Evolutionary conservation across 2,888 invertebrate genomes (phyloP), one percentile per base, ranked within the genome.

Genomic region (Synanthedon myopaeformis): DNA sequence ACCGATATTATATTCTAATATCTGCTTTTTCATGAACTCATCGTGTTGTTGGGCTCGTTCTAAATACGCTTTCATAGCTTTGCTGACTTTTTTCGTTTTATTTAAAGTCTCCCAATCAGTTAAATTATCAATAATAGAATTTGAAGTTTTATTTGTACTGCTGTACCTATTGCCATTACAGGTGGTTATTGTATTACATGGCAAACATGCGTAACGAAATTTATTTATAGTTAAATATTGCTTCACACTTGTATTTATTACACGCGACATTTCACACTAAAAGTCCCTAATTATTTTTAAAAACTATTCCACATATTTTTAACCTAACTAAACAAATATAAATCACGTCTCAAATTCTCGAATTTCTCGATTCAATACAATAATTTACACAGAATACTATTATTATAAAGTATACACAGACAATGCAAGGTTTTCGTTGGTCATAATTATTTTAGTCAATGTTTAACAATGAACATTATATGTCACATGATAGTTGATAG

Each of bases 41-140:
- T 96, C 94, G 72, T 97, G 93, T 67, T 92, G 91, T 66, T 89
- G 88, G 6, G 96, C 94, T 67, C 95, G 89, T 73, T 96, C 92
- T 57, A 98, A 84, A 76, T 97, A 98, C 0, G 94, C 91, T 75
- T 90, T 91, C 97, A 98, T 97, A 6, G 96, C 96, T 85, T 94
- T 95, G 76, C 94, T 96, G 4, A 94, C 89, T 69, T 90, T 91
- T 65, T 91, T 90, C 64, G 89, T 90, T 61, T 81, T 83, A 52
- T 67, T 80, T 42, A 85, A 61, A 12, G 80, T 78, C 60, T 86
- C 86, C 82, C 85, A 88, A 57, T 86, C 80, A 4, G 81, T 79
- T 52, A 81, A 64, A 57, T 72, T 74, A 58, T 76, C 68, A 19
- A 72, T 63, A 55, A 65, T 64, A 65, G 74, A 67, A 41, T 68